Evolutionary conservation across 2,797 vertebrate genomes (phyloP).

Genomic region (Sciurus carolinensis): DNA sequence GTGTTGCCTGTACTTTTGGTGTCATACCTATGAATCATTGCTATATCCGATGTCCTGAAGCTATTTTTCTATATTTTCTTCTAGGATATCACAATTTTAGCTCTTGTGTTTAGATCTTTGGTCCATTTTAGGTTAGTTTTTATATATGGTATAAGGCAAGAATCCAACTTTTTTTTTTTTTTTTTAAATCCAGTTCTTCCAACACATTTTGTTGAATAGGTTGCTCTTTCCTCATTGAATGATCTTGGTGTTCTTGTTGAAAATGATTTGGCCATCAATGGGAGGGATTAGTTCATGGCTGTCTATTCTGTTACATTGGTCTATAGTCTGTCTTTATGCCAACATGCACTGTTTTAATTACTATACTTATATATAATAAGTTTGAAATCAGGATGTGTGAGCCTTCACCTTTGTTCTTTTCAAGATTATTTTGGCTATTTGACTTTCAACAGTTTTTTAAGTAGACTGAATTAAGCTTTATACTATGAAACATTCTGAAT

Average conservation of each 20-base stretch:
- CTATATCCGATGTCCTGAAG: not conserved
- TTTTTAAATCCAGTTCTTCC: not conserved
- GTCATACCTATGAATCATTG: not conserved
- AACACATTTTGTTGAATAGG: constrained; percentile 20
- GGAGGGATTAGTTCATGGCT: constrained; percentile 10
- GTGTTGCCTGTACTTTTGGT: constrained; percentile 5
- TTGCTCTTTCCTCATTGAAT: not conserved
- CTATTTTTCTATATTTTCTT: constrained; percentile 24
- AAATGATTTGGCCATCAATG: not conserved
- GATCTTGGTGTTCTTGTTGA: not conserved
- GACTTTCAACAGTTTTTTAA: not conserved
- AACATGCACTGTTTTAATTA: not conserved
- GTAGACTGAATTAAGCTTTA: not conserved
- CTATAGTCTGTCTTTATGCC: not conserved
- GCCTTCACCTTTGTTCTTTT: not conserved
- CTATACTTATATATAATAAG: not conserved
- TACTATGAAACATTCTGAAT: constrained; percentile 24
- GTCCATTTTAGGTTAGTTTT: constrained; percentile 54
- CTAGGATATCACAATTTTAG: not conserved
- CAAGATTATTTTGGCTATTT: constrained; percentile 4
- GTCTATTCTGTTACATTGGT: not conserved
- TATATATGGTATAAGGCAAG: not conserved
- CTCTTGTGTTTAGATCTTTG: not conserved
- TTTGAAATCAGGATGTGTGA: constrained; percentile 34
- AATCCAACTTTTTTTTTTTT: not conserved